Evolutionary conservation across 92 coral and sea anemone species (phyloP).

Genomic region (Phenganax stokvisi): DNA sequence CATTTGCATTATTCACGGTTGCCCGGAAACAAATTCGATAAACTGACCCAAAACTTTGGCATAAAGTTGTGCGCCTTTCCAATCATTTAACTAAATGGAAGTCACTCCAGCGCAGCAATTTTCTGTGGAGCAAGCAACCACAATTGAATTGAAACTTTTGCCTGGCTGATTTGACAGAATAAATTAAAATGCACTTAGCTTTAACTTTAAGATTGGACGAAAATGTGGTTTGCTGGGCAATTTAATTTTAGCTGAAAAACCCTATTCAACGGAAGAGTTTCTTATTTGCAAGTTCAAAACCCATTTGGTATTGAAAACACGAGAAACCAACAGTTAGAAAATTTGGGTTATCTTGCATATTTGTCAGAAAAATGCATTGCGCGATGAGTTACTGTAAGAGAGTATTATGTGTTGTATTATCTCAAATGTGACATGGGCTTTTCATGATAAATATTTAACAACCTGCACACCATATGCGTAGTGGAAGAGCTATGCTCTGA

Average conservation of each 20-base stretch:
- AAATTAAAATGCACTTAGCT: constrained; percentile 13
- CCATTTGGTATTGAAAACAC: background rate
- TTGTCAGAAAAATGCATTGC: background rate
- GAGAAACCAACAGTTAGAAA: background rate
- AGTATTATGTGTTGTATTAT: constrained; percentile 26
- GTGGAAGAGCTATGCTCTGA: constrained; percentile 10
- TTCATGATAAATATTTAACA: constrained; percentile 42
- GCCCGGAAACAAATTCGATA: constrained; percentile 8
- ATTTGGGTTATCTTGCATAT: background rate
- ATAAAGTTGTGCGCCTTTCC: background rate
- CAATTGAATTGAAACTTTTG: no score
- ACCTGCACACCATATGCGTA: constrained; percentile 41
- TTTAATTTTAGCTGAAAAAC: background rate
- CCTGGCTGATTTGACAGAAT: background rate
- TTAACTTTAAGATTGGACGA: constrained; percentile 12
- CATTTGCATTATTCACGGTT: constrained; percentile 30
- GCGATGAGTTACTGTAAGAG: constrained; percentile 10
- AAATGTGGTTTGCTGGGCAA: constrained; percentile 29
- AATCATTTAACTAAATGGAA: background rate
- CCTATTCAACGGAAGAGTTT: background rate
- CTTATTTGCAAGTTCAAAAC: background rate
- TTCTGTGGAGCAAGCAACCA: no score
- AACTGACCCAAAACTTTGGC: background rate
- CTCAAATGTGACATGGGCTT: constrained; percentile 39
- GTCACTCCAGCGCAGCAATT: no score